phyloP scores from a whole-genome alignment of 2,888 invertebrate species.

The Thera britannica region DNA sequence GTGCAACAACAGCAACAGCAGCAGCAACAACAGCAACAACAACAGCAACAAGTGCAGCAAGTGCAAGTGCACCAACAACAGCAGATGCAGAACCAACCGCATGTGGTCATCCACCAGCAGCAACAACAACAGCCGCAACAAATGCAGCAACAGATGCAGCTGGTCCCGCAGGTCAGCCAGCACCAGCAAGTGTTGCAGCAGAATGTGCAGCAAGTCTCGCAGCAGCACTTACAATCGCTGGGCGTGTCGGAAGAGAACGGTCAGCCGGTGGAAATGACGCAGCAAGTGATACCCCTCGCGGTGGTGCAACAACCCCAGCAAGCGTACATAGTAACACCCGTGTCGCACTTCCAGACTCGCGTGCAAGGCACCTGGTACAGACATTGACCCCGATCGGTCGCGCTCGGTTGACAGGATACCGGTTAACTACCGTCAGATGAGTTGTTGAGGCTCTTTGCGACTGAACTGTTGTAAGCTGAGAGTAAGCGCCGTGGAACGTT shows the following conservation, averaged over 20 bases:
- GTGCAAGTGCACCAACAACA: constrained; percentile 76
- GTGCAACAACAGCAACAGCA: constrained; percentile 66
- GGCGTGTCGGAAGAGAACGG: constrained; percentile 79
- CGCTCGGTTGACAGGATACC: constrained; percentile 19
- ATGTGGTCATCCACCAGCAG: constrained; percentile 76
- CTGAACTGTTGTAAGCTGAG: constrained; percentile 52
- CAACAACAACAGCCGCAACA: constrained; percentile 62
- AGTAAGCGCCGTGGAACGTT: constrained; percentile 63
- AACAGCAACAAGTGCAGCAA: constrained; percentile 67
- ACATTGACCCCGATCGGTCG: constrained; percentile 66
- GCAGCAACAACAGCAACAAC: constrained; percentile 71
- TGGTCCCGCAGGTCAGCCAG: constrained; percentile 80
- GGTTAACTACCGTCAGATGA: constrained; percentile 19
- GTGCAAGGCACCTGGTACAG: constrained; percentile 86
- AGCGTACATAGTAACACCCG: constrained; percentile 87
- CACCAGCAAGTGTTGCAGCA: constrained; percentile 80
- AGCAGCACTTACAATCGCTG: constrained; percentile 79
- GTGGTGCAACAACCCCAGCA: constrained; percentile 87
- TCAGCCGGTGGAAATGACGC: constrained; percentile 86
- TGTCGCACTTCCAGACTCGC: constrained; percentile 86
- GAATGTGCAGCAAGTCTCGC: constrained; percentile 74
- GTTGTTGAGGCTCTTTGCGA: constrained; percentile 53
- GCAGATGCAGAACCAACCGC: constrained; percentile 73
- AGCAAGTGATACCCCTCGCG: constrained; percentile 87
- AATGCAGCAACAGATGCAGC: constrained; percentile 76